Evolutionary conservation across 1,140 invertebrate genomes (phyloP).

Genomic region (Kradibia gibbosae): DNA sequence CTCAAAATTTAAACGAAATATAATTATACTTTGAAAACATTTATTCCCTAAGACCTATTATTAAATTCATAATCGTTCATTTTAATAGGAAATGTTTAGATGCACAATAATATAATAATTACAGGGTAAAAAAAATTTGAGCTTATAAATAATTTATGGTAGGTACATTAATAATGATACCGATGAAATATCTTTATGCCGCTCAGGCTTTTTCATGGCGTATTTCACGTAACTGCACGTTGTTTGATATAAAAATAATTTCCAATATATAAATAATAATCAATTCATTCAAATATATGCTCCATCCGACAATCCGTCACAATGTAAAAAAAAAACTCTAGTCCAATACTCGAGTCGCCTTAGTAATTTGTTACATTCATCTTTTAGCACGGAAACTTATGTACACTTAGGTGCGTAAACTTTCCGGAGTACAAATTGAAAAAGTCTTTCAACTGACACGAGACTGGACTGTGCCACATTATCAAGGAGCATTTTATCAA

Average conservation of each 20-base stretch:
- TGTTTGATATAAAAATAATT: background rate
- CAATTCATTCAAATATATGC: background rate
- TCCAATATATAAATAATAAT: background rate
- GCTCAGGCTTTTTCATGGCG: too few species aligned
- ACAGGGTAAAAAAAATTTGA: too few species aligned
- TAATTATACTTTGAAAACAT: too few species aligned
- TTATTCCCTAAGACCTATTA: too few species aligned
- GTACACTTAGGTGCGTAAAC: background rate
- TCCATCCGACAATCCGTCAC: background rate
- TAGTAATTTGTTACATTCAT: background rate
- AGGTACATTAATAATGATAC: too few species aligned
- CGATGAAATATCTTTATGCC: too few species aligned
- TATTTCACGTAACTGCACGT: too few species aligned
- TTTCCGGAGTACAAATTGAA: background rate
- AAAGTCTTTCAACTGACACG: background rate
- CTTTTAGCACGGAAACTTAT: background rate
- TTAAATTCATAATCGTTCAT: too few species aligned
- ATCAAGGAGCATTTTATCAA: background rate
- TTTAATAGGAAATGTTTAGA: too few species aligned
- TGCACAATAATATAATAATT: too few species aligned
- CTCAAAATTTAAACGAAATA: background rate
- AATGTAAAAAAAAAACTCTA: background rate
- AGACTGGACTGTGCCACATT: background rate
- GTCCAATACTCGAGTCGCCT: background rate
- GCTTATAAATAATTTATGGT: too few species aligned